phyloP scores from a whole-genome alignment of 2,113 vertebrate species.

The Blennius ocellaris region DNA sequence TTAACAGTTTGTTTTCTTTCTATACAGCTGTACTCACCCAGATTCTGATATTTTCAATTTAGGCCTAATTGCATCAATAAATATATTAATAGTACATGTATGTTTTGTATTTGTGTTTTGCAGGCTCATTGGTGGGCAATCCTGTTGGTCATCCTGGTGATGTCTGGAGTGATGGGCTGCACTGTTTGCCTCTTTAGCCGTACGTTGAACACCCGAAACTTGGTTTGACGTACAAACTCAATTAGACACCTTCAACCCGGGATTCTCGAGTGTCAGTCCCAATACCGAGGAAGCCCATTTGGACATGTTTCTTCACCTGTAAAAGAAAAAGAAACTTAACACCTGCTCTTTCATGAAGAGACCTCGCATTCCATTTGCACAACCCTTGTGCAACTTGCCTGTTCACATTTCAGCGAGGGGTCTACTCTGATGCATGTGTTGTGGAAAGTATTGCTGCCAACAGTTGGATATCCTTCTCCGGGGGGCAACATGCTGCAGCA shows the following conservation, averaged over 20 bases:
- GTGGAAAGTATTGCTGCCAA: slow-evolving; percentile 45
- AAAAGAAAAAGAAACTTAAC: background rate
- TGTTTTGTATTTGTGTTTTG: background rate
- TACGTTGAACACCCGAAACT: slow-evolving; percentile 62
- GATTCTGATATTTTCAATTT: too few relatives aligned
- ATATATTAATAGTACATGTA: background rate
- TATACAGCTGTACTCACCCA: too few relatives aligned
- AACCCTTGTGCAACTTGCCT: background rate
- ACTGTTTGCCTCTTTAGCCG: slow-evolving; percentile 79
- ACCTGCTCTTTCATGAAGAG: background rate
- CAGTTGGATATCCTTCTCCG: background rate
- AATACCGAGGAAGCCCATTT: background rate
- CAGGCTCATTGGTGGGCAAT: slow-evolving; percentile 85
- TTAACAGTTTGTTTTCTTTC: too few relatives aligned
- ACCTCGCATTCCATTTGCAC: background rate
- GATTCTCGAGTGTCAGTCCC: background rate
- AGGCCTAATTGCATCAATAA: too few relatives aligned
- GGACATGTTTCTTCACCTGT: background rate
- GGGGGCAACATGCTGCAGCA: background rate
- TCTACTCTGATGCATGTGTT: slow-evolving; percentile 17
- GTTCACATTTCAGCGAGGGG: background rate
- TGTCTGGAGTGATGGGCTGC: slow-evolving; percentile 82
- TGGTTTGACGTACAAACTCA: background rate
- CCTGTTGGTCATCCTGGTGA: slow-evolving; percentile 78
- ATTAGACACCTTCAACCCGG: background rate